Percentiles rank a stretch among this genome's conserved stretches.
Conservation (phyloP, 1,140 invertebrate genomes). For the Diabrotica virgifera region DNA sequence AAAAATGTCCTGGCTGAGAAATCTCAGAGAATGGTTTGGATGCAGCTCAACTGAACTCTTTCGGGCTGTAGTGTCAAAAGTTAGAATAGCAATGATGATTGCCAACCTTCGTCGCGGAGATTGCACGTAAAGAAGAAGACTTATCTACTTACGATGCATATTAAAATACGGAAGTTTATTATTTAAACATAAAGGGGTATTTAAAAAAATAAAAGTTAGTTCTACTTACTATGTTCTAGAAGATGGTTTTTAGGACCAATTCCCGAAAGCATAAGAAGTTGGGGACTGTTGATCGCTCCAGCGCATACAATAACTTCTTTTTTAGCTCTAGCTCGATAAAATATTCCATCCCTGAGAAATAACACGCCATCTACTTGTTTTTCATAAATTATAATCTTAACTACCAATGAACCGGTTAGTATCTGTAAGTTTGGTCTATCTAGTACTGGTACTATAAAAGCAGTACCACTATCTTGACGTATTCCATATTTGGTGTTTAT, state of each 20-base stretch:
- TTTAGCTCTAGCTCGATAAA: constrained; percentile 51
- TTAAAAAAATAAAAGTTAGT: no score
- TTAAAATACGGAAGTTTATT: no score
- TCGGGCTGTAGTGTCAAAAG: no score
- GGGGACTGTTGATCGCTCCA: constrained; percentile 68
- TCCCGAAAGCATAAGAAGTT: constrained; percentile 75
- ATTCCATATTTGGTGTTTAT: constrained; percentile 41
- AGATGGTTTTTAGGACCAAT: constrained; percentile 70
- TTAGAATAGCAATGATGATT: no score
- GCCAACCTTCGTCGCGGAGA: no score
- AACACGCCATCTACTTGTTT: constrained; percentile 56
- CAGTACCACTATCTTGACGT: constrained; percentile 53
- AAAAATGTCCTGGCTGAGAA: no score
- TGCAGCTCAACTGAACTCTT: no score
- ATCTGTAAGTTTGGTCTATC: constrained; percentile 65
- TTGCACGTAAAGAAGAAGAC: no score
- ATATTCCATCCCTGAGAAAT: constrained; percentile 51
- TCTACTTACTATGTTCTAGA: constrained; percentile 40
- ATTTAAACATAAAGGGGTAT: no score
- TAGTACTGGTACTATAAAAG: constrained; percentile 52
- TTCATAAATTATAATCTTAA: constrained; percentile 51
- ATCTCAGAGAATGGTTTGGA: no score
- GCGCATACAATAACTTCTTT: constrained; percentile 71
- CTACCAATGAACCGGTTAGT: constrained; percentile 53
- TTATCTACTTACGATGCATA: no score